These are phyloP conservation scores for Phaonia tiefii DNA, from an alignment of 2,888 invertebrate species.

Conservation along the genomic window DNA sequence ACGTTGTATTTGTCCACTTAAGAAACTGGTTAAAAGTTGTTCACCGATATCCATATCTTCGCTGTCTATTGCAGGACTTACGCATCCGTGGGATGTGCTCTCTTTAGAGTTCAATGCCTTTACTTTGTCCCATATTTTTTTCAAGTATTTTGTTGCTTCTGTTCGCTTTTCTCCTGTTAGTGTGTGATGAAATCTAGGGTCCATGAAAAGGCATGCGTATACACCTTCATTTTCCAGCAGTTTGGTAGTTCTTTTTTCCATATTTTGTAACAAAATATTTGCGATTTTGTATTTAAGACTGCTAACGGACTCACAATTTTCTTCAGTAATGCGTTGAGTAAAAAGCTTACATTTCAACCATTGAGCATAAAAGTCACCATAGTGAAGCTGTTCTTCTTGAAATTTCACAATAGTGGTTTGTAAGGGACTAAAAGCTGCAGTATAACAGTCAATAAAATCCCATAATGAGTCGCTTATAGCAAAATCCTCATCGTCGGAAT, in stretches of 20 bases:
- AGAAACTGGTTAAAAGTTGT: background rate
- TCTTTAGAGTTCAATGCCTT: too few species aligned
- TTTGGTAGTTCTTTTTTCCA: slow-evolving; percentile 7
- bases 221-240: slow-evolving; percentile 17
- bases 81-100: too few species aligned
- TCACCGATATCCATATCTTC: background rate
- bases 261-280: slow-evolving; percentile 10
- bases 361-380: slow-evolving; percentile 32
- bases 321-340: background rate
- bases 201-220: slow-evolving; percentile 33
- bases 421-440: background rate
- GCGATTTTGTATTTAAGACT: slow-evolving; percentile 3
- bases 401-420: slow-evolving; percentile 3
- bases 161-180: background rate
- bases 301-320: too few species aligned
- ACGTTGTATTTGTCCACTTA: background rate
- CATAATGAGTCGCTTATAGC: background rate
- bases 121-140: slow-evolving; percentile 8
- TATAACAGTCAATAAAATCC: slow-evolving; percentile 15
- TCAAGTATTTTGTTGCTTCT: slow-evolving; percentile 13
- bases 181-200: slow-evolving; percentile 40
- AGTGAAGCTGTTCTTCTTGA: slow-evolving; percentile 29
- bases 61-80: background rate
- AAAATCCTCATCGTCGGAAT: slow-evolving; percentile 4
- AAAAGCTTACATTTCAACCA: slow-evolving; percentile 28